phyloP scores from a whole-genome alignment of 2,797 vertebrate genomes.

The Etheostoma perlongum region DNA sequence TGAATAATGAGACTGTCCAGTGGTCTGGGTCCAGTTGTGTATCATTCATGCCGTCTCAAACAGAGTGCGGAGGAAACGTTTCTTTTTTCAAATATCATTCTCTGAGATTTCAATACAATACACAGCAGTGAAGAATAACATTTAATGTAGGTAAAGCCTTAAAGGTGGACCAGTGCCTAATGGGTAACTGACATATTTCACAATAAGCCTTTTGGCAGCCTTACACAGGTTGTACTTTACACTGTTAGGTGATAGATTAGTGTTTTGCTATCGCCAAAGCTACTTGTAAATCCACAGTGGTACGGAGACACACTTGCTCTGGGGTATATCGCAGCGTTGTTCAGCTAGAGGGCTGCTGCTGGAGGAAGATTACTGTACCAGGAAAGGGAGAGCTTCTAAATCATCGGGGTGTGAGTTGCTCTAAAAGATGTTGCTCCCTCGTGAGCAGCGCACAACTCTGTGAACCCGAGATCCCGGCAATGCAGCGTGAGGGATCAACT shows the following conservation, averaged over 20 bases:
- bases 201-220: conserved; percentile 1
- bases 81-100: too few relatives aligned
- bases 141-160: neutral
- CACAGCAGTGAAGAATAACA: too few relatives aligned
- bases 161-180: neutral
- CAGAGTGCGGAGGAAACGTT: neutral
- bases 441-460: neutral
- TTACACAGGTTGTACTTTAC: neutral
- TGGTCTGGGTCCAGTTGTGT: neutral
- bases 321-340: neutral
- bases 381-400: conserved; percentile 20
- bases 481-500: neutral
- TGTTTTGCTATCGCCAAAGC: conserved; percentile 17
- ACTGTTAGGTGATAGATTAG: conserved; percentile 1
- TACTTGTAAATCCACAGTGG: conserved; percentile 4
- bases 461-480: neutral
- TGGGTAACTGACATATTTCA: conserved; percentile 6
- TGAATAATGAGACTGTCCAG: conserved; percentile 16
- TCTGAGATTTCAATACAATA: too few relatives aligned
- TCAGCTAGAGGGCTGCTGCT: neutral
- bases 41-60: neutral
- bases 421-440: neutral
- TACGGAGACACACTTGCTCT: conserved; percentile 5
- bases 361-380: conserved; percentile 27
- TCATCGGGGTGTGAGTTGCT: conserved; percentile 3